phyloP scores from a whole-genome alignment of 2,888 invertebrate species.

The Chloroclystis v-ata region DNA sequence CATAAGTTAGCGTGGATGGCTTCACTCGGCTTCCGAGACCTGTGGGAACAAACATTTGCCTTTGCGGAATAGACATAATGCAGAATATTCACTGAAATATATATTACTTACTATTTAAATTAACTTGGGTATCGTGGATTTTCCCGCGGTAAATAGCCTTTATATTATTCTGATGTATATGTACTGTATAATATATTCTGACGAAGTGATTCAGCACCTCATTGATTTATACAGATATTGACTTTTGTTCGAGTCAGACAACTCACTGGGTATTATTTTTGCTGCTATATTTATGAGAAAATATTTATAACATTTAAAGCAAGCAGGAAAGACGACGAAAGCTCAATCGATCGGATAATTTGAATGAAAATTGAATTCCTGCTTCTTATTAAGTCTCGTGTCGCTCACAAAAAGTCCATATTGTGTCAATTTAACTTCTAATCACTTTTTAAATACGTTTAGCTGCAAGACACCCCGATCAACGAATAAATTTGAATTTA shows the following conservation, averaged over 20 bases:
- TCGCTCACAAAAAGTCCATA: constrained; percentile 73
- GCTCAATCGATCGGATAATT: constrained; percentile 39
- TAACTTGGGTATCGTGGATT: too few relatives aligned
- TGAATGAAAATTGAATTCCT: constrained; percentile 67
- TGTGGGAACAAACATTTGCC: constrained; percentile 65
- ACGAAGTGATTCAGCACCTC: too few relatives aligned
- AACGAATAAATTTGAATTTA: constrained; percentile 77
- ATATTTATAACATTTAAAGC: background rate
- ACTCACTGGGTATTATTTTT: too few relatives aligned
- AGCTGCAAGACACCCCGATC: constrained; percentile 66
- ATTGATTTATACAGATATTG: too few relatives aligned
- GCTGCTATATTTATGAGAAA: too few relatives aligned
- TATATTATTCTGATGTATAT: too few relatives aligned
- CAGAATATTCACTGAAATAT: constrained; percentile 35
- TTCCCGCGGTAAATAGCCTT: too few relatives aligned
- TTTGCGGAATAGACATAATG: constrained; percentile 70
- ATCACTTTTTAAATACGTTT: constrained; percentile 77
- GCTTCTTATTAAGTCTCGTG: constrained; percentile 59
- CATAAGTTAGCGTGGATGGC: constrained; percentile 62
- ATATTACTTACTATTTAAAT: too few relatives aligned
- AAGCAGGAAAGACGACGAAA: constrained; percentile 17
- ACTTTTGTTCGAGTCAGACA: too few relatives aligned
- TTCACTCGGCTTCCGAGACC: constrained; percentile 52
- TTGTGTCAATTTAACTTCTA: constrained; percentile 78
- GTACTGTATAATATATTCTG: too few relatives aligned